Base-by-base conservation (phyloP, 2,797 vertebrate species). In the Takifugu rubripes region DNA sequence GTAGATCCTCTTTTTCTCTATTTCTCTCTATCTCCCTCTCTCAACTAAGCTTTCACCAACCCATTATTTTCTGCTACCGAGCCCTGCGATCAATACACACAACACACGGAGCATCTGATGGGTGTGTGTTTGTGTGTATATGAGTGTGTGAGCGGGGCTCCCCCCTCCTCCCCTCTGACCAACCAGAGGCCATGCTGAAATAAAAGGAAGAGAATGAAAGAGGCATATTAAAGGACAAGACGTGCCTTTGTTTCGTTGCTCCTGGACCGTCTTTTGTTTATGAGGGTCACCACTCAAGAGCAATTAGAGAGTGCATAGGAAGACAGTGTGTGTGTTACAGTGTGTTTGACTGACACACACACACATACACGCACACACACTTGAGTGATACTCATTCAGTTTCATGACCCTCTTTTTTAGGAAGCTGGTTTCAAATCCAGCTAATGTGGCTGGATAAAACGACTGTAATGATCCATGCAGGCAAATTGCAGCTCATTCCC, bases 21-120 rank as follows among this genome's bases (percentile, higher is more conserved):
- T 90, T 91, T 89, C 75, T 76, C 68, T 59, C 73, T 29, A 60
- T 74, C 68, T 81, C 61, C 44, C 40, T 72, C 69, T 81, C 70
- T 78, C 88, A 89, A 85, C 85, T 87, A 87, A 86, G 85, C 88
- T 90, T 91, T 92, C 85, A 80, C 83, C 84, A 84, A 79, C 86
- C 88, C 86, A 90, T 92, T 92, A 91, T 93, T 92, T 93, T 94
- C 91, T 93, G 89, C 90, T 91, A 92, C 92, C 90, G 89, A 92
- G 90, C 88, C 86, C 88, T 76, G 86, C 89, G 90, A 95, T 96
- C 94, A 92, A 93, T 94, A 94, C 82, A 70, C 86, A 82, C 88
- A 86, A 90, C 91, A 87, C 90, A 90, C 91, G 81, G 78, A 85
- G 69, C 86, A 84, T 91, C 82, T 90, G 91, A 91, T 80, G 68